Percentiles rank a stretch among this genome's conserved stretches.
These are phyloP conservation scores for Aricia artaxerxes DNA, from an alignment of 2,888 invertebrate species.

Conservation along the genomic window DNA sequence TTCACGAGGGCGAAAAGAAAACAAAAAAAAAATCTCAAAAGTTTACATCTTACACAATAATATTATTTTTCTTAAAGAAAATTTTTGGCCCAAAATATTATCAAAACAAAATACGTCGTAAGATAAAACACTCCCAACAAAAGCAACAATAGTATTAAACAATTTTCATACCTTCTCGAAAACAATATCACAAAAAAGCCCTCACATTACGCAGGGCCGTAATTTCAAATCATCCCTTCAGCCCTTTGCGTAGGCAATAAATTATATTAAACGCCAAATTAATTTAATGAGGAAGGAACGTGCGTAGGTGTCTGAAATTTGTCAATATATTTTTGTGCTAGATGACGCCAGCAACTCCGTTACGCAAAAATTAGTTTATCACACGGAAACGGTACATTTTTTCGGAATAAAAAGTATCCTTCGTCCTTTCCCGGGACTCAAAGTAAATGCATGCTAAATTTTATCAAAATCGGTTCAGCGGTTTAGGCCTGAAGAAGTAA, in stretches of 20 bases:
- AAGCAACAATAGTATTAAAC: neutral
- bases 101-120: neutral
- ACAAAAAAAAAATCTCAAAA: no score
- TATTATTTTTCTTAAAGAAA: no score
- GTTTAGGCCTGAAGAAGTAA: neutral
- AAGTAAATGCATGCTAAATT: no score
- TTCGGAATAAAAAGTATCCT: no score
- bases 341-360: no score
- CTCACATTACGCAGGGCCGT: conserved; percentile 10
- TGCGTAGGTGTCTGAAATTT: conserved; percentile 36
- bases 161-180: neutral
- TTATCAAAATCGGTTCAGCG: no score
- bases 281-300: conserved; percentile 60
- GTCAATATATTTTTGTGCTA: neutral
- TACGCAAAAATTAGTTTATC: no score
- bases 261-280: conserved; percentile 69
- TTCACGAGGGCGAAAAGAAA: no score
- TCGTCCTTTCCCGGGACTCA: no score
- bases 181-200: conserved; percentile 7
- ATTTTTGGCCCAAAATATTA: neutral
- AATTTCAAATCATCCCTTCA: conserved; percentile 18
- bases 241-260: conserved; percentile 50
- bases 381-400: no score
- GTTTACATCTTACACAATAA: no score
- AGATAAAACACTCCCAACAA: neutral